Evolutionary conservation across 2,888 invertebrate genomes (phyloP), one percentile per base, ranked within the genome.

Genomic region (Erebia palarica): DNA sequence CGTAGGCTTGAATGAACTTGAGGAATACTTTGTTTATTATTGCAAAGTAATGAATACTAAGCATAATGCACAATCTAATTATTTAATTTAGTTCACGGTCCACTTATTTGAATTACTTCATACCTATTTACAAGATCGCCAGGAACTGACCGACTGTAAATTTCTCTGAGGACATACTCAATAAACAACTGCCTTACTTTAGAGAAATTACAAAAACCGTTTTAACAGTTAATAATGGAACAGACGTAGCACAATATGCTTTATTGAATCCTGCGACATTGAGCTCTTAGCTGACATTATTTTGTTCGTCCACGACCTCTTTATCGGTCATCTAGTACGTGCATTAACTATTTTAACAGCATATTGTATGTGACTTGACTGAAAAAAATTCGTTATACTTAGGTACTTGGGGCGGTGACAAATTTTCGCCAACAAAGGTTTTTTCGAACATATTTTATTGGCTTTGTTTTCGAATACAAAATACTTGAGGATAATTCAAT

Each of bases 241-340:
- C 44, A 5, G 14, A n/a, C 36, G 8, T 18, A 9, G 84, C 84
- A 65, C 49, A 49, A 73, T 66, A 47, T 47, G 69, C 73, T 76
- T 76, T 81, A 82, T 80, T 79, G 81, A 82, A 78, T 80, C 75
- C 77, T 78, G 71, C 77, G 84, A 85, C 87, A 86, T 85, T 87
- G 85, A 84, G 79, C 83, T 85, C 85, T 89, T 88, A 87, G 86
- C 84, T 88, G 86, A 87, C 86, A 86, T 86, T 85, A 87, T 86
- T 85, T 73, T 79, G 84, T 86, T 81, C 82, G 84, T 84, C 78
- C 80, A 79, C 80, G 86, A 86, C 86, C 88, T 80, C 81, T 84
- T 89, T 91, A 92, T 92, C 92, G 89, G 92, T 90, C 92, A 92
- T 91, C 91, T 82, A 82, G 79, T 84, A 86, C 87, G 81, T 88